Evolutionary conservation across 2,113 vertebrate genomes (phyloP).

Genomic region (Halcyon malimbica): DNA sequence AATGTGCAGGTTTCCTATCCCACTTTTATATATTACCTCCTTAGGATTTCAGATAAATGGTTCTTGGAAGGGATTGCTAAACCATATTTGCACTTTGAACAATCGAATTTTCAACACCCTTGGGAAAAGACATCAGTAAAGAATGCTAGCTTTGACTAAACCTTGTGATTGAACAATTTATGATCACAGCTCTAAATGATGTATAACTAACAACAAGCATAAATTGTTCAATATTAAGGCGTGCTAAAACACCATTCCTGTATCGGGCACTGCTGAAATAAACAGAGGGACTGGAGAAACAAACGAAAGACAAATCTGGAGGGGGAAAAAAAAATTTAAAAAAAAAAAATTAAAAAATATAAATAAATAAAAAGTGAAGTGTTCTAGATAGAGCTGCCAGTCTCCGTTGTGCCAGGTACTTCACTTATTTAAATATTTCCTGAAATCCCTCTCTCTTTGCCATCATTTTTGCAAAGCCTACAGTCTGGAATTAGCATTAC

Average conservation of each 20-base stretch:
- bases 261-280: background rate
- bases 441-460: background rate
- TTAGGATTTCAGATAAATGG: constrained; percentile 78
- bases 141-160: constrained; percentile 73
- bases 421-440: constrained; percentile 31
- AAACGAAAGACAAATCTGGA: constrained; percentile 22
- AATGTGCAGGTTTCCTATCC: constrained; percentile 73
- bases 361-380: background rate
- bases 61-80: constrained; percentile 79
- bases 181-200: constrained; percentile 75
- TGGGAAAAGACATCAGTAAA: constrained; percentile 71
- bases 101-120: constrained; percentile 77
- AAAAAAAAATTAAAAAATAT: background rate
- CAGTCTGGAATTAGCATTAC: constrained; percentile 7
- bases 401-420: constrained; percentile 32
- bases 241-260: background rate
- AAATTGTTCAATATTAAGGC: constrained; percentile 47
- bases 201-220: constrained; percentile 59
- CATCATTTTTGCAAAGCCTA: constrained; percentile 36
- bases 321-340: background rate
- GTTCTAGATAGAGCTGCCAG: constrained; percentile 39
- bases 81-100: constrained; percentile 78
- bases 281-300: background rate
- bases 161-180: constrained; percentile 71
- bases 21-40: constrained; percentile 75